Base-by-base conservation (phyloP, 2,113 vertebrate genomes). In the Zingel zingel region DNA sequence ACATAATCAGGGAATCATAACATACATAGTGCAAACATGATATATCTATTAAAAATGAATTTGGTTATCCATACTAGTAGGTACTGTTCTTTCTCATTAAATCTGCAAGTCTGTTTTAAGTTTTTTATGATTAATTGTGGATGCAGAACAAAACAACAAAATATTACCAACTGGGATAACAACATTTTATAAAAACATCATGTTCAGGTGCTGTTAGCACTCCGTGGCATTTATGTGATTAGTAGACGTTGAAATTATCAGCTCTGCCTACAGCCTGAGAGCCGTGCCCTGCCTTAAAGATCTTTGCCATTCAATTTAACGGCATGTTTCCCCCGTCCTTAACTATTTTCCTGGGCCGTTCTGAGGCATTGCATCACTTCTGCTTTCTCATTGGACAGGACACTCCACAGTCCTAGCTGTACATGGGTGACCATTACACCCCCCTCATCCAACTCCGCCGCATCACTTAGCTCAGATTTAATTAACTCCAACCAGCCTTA, bases 291-390 rank as follows among this genome's bases (percentile, higher is more conserved):
- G 77, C 59, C 76, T 89, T 83, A 73, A 81, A 91, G 84, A 89
- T 92, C 91, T 83, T 76, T 75, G 84, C 82, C 77, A 30, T 93
- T 92, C 90, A 94, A 94, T 94, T 93, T 92, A 90, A 92, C 88
- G 92, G 63, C 86, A 83, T 87, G 92, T 88, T 92, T 90, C 91
- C 72, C 83, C 61, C 67, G 81, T 90, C 87, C 73, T 88, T 82
- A 83, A 84, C 86, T 88, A 82, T 87, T 85, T 89, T 66, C 81
- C 90, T 82, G 83, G 88, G 84, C 87, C 9, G 76, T 86, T 91
- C 80, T 27, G 27, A 81, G 79, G 84, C 82, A 79, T 66, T 56
- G 75, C 88, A 81, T 90, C 73, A 54, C 76, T 84, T 81, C 85
- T 76, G 84, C 88, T 74, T 67, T 73, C 72, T 88, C 77, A 86